Conservation (phyloP, 2,888 invertebrate genomes). For the Pimpla rufipes region DNA sequence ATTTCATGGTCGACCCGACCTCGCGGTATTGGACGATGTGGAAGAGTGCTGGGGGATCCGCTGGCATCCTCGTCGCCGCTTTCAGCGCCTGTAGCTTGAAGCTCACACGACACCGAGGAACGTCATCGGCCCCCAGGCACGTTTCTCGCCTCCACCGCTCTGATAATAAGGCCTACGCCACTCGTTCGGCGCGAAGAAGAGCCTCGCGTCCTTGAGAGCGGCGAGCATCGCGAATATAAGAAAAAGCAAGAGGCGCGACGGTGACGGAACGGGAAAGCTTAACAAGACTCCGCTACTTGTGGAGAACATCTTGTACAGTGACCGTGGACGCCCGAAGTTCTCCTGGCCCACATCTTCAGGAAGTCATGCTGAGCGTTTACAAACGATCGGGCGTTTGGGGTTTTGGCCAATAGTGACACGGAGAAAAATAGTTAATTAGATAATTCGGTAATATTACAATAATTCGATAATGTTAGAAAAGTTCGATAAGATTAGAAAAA, state of each 20-base stretch:
- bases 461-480: too few species aligned
- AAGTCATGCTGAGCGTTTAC: conserved; percentile 57
- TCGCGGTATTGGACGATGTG: conserved; percentile 56
- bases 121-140: conserved; percentile 67
- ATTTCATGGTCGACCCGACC: conserved; percentile 65
- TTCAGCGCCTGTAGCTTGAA: not conserved
- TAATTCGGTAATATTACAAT: too few species aligned
- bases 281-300: too few species aligned
- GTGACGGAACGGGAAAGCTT: conserved; percentile 14
- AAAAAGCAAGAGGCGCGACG: not conserved
- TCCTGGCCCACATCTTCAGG: conserved; percentile 61
- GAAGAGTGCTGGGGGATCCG: conserved; percentile 1
- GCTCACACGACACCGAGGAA: conserved; percentile 31
- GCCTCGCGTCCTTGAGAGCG: conserved; percentile 53
- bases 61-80: not conserved
- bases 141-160: conserved; percentile 61
- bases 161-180: conserved; percentile 67
- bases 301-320: conserved; percentile 52
- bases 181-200: conserved; percentile 41
- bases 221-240: not conserved
- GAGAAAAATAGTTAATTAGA: too few species aligned
- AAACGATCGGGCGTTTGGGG: too few species aligned
- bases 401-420: too few species aligned
- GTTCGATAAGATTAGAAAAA: too few species aligned
- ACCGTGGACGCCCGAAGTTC: conserved; percentile 52